phyloP scores from a whole-genome alignment of 2,797 vertebrate genomes.

The Sebastes vulpes region DNA sequence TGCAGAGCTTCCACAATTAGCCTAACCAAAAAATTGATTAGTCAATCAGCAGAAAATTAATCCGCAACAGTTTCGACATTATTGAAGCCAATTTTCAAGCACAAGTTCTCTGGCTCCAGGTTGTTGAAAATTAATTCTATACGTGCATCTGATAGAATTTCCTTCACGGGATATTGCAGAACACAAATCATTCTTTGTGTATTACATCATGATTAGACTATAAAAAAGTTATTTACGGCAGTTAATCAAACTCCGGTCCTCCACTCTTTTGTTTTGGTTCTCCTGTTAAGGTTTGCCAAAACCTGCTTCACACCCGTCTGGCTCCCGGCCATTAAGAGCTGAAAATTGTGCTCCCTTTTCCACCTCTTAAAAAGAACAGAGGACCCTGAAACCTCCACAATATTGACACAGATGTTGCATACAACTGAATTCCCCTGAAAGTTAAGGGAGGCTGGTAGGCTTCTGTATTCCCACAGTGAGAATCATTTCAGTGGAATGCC shows the following conservation, averaged over 20 bases:
- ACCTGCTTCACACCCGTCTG: conserved; percentile 31
- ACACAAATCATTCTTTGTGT: neutral
- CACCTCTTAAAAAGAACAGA: conserved; percentile 77
- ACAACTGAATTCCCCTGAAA: conserved; percentile 74
- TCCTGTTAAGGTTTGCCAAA: conserved; percentile 37
- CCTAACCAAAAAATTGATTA: neutral
- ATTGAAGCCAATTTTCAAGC: neutral
- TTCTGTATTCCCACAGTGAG: conserved; percentile 62
- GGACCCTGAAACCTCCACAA: conserved; percentile 77
- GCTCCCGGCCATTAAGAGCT: conserved; percentile 43
- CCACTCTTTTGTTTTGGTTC: conserved; percentile 16
- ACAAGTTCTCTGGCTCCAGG: neutral
- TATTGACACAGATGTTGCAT: conserved; percentile 88
- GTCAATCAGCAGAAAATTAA: neutral
- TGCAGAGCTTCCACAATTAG: neutral
- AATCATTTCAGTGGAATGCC: conserved; percentile 44
- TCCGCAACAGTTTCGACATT: neutral
- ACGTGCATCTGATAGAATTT: neutral
- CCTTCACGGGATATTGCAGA: neutral
- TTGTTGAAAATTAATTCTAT: neutral
- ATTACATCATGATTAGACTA: neutral
- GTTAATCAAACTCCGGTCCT: conserved; percentile 18
- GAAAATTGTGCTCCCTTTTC: conserved; percentile 62
- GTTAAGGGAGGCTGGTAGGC: conserved; percentile 48
- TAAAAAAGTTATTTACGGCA: conserved; percentile 23